Evolutionary conservation across 2,113 vertebrate genomes (phyloP).

Genomic region (Philantomba maxwellii): DNA sequence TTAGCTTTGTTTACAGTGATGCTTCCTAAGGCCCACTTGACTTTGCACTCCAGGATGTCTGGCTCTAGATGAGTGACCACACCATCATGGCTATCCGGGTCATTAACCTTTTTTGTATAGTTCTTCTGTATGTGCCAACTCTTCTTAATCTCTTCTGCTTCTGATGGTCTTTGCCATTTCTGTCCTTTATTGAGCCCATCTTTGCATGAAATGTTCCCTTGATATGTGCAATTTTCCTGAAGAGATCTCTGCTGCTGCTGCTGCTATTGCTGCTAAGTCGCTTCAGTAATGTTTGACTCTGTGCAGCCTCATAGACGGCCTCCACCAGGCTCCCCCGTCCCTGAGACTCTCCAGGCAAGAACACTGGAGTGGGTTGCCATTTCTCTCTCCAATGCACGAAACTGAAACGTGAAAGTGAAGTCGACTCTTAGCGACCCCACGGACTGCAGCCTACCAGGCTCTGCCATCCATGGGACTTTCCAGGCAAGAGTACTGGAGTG

Average conservation of each 20-base stretch:
- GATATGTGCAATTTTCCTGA: neutral
- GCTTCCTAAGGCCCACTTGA: neutral
- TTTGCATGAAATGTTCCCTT: neutral
- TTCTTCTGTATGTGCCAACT: neutral
- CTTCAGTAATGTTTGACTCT: no score
- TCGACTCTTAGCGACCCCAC: no score
- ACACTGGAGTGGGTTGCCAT: no score
- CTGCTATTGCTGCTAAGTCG: no score
- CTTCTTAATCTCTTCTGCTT: neutral
- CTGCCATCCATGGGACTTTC: no score
- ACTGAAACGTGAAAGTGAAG: no score
- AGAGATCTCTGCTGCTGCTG: neutral
- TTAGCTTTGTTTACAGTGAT: neutral
- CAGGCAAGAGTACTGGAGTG: no score
- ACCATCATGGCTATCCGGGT: neutral
- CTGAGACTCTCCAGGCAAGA: no score
- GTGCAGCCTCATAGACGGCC: accelerated
- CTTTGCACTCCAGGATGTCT: neutral
- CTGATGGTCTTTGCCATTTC: neutral
- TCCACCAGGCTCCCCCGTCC: no score
- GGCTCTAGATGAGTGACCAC: neutral
- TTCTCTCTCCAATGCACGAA: no score
- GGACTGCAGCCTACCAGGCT: no score
- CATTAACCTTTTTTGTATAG: neutral
- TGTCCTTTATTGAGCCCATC: neutral